A percentile compares a stretch with the other conserved stretches of the same genome.
Evolutionary conservation across 1,140 invertebrate genomes (phyloP).

Genomic region (Bombus haemorrhoidalis): DNA sequence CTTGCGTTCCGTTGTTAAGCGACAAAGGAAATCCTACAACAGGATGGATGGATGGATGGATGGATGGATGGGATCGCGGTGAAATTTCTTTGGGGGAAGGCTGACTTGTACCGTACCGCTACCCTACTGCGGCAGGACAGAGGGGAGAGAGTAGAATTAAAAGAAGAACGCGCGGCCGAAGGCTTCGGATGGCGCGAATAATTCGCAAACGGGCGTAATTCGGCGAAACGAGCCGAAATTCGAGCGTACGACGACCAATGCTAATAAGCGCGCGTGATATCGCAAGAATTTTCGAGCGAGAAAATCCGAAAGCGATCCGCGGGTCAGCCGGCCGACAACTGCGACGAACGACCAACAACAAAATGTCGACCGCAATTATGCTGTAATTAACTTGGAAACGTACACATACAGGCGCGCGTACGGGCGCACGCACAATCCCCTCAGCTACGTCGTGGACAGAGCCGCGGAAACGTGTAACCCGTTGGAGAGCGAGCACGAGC

Average conservation of each 20-base stretch:
- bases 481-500: neutral
- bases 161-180: slow-evolving; percentile 7
- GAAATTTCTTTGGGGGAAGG: neutral
- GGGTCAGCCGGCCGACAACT: slow-evolving; percentile 56
- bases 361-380: slow-evolving; percentile 83
- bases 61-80: neutral
- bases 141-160: neutral
- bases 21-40: slow-evolving; percentile 11
- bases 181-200: slow-evolving; percentile 38
- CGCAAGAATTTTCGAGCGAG: slow-evolving; percentile 60
- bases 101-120: neutral
- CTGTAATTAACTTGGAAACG: slow-evolving; percentile 81
- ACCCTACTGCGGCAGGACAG: no score
- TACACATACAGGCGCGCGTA: slow-evolving; percentile 38
- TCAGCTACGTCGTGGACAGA: neutral
- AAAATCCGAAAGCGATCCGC: slow-evolving; percentile 57
- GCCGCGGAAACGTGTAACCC: neutral
- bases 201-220: slow-evolving; percentile 37
- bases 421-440: neutral
- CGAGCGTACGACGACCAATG: slow-evolving; percentile 50
- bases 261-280: slow-evolving; percentile 59
- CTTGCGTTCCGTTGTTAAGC: slow-evolving; percentile 19
- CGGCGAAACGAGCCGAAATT: slow-evolving; percentile 13
- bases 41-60: neutral
- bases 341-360: slow-evolving; percentile 74